A percentile compares a stretch with the other conserved stretches of the same genome.
Evolutionary conservation across 2,797 vertebrate genomes (phyloP).

Genomic region (Poecilia wingei): DNA sequence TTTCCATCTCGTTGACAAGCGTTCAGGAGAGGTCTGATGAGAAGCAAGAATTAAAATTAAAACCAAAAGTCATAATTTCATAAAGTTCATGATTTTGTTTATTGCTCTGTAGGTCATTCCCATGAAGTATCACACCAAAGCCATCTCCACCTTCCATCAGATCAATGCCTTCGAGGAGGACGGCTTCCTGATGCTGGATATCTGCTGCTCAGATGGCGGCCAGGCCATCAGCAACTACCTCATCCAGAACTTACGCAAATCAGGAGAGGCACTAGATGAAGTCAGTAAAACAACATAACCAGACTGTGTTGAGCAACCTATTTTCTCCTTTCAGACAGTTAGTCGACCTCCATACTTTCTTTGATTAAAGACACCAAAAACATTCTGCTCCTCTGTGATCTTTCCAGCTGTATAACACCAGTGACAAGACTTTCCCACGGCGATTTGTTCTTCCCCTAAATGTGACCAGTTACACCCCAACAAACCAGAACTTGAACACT

Average conservation of each 20-base stretch:
- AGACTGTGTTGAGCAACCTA: not conserved
- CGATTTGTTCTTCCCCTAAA: conserved; percentile 91
- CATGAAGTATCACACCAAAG: conserved; percentile 83
- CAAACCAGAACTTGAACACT: conserved; percentile 84
- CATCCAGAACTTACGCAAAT: conserved; percentile 89
- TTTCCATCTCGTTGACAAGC: conserved; percentile 89
- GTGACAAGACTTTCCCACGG: conserved; percentile 77
- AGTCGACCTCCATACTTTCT: not conserved
- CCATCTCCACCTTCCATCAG: conserved; percentile 89
- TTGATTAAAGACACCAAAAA: not conserved
- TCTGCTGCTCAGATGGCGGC: conserved; percentile 89
- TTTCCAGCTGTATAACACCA: conserved; percentile 81
- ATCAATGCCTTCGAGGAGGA: conserved; percentile 94
- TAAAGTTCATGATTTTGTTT: not conserved
- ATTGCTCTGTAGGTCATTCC: conserved; percentile 77
- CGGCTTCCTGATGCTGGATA: conserved; percentile 88
- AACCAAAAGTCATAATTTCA: not conserved
- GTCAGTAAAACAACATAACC: conserved; percentile 44
- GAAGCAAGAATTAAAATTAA: not conserved
- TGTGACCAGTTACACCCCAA: conserved; percentile 73
- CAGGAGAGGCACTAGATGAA: conserved; percentile 82
- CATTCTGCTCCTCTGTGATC: not conserved
- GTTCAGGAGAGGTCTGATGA: conserved; percentile 85
- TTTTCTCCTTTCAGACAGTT: not conserved
- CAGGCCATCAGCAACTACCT: conserved; percentile 79